A percentile compares a stretch with the other conserved stretches of the same genome.
Evolutionary conservation across 2,797 vertebrate species (phyloP).

Genomic region (Limosa lapponica): DNA sequence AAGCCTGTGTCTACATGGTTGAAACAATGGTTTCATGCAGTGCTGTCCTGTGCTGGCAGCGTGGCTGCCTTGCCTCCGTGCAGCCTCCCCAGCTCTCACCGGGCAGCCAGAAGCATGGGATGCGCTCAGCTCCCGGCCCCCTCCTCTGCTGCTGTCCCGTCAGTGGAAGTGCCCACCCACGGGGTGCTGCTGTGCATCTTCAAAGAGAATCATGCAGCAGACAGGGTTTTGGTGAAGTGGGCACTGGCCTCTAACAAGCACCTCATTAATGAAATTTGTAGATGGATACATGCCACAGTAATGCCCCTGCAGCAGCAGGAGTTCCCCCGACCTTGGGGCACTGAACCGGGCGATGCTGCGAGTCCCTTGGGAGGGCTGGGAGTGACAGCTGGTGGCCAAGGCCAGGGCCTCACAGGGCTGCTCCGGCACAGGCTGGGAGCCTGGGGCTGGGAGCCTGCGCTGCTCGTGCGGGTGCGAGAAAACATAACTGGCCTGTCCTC

Average conservation of each 20-base stretch:
- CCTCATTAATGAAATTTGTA: not conserved
- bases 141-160: not conserved
- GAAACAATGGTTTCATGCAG: not conserved
- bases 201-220: not conserved
- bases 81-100: not conserved
- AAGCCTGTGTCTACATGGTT: not conserved
- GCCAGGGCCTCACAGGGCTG: not conserved
- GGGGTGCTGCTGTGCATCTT: not conserved
- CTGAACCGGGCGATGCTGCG: rapidly evolving
- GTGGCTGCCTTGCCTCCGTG: not conserved
- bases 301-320: not conserved
- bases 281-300: not conserved
- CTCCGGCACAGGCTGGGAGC: not conserved
- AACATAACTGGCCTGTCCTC: not conserved
- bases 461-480: rapidly evolving
- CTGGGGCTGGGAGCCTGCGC: not conserved
- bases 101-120: not conserved
- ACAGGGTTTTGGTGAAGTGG: not conserved
- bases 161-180: not conserved
- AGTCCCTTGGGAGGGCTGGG: not conserved
- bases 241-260: not conserved
- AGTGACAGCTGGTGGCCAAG: not conserved
- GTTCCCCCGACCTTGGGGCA: not conserved
- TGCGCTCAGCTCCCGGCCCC: not conserved
- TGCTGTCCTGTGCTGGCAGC: not conserved